A percentile compares a stretch with the other conserved stretches of the same genome.
Conservation (phyloP, 2,888 invertebrate genomes). For the Dryadula phaetusa region DNA sequence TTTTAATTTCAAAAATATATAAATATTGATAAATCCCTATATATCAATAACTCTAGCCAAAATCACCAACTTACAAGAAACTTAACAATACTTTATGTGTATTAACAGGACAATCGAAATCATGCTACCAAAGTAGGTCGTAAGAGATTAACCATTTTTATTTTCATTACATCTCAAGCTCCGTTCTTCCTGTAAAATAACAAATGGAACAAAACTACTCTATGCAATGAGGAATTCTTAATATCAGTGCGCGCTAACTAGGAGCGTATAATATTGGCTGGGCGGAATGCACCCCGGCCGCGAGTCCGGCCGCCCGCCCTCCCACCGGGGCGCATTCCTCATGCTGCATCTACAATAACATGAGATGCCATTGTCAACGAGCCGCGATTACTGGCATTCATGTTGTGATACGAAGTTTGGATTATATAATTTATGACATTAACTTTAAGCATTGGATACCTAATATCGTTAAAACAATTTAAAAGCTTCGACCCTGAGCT, state of each 20-base stretch:
- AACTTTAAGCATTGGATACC: too few relatives aligned
- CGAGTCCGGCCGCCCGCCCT: slow-evolving; percentile 36
- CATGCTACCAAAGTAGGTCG: background rate
- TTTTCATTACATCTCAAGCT: background rate
- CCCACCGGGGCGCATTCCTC: slow-evolving; percentile 40
- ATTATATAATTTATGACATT: background rate
- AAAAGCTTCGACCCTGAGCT: too few relatives aligned
- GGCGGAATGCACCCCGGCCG: slow-evolving; percentile 52
- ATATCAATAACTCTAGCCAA: background rate
- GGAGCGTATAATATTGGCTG: slow-evolving; percentile 79
- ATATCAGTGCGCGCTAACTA: slow-evolving; percentile 84
- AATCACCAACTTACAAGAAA: too few relatives aligned
- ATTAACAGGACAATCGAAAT: background rate
- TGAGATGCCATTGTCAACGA: slow-evolving; percentile 37
- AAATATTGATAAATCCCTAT: too few relatives aligned
- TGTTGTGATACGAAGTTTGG: background rate
- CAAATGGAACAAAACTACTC: slow-evolving; percentile 51
- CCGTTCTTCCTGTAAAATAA: background rate
- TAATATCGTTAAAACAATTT: too few relatives aligned
- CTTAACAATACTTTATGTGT: too few relatives aligned
- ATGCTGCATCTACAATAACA: slow-evolving; percentile 44
- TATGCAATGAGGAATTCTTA: slow-evolving; percentile 78
- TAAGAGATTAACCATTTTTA: background rate
- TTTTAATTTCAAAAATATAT: too few relatives aligned
- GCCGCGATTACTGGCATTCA: slow-evolving; percentile 19